Base-by-base conservation (phyloP, 2,113 vertebrate genomes). In the Lophochroa leadbeateri region DNA sequence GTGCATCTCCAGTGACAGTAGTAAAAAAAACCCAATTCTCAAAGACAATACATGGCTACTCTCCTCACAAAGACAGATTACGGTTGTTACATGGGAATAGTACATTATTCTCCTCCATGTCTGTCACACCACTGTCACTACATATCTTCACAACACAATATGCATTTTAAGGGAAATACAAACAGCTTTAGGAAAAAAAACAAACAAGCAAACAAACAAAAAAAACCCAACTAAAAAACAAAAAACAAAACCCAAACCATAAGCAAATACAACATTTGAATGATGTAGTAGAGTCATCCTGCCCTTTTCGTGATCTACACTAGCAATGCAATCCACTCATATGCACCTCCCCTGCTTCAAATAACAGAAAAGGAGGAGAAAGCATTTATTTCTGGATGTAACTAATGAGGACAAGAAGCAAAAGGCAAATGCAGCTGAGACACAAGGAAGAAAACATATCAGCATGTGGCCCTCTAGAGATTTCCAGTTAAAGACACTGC, bases 301-400 rank as follows among this genome's bases (percentile, higher is more conserved):
- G 0, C 2, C 2, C 13, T 79, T 44, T 37, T 50, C 1, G 0
- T 19, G 29, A 37, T 43, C 27, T 52, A 52, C 9, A 18, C 6
- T 7, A 35, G 29, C 29, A 87, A 14, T 6, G 5, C 43, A 46
- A 53, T 20, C 28, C 28, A 35, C 35, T 37, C 11, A 13, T 1
- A 35, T 12, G 11, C 9, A 60, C 10, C 21, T 41, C 35, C 24
- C 20, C 15, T n/a, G 9, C 15, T 64, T 64, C 17, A 65, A 8
- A 1, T 16, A 55, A 60, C 17, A 17, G 5, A 4, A 4, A 43
- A 49, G 28, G 44, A n/a, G 53, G 11, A 74, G 8, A 9, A 58
- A 50, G 27, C 3, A 11, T 39, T 50, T 63, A 23, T 71, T 84
- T 28, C 35, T 88, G 33, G 39, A 17, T 33, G 20, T 7, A 76